Evolutionary conservation across 2,888 invertebrate genomes (phyloP), one percentile per base, ranked within the genome.

Genomic region (Phortica magna): DNA sequence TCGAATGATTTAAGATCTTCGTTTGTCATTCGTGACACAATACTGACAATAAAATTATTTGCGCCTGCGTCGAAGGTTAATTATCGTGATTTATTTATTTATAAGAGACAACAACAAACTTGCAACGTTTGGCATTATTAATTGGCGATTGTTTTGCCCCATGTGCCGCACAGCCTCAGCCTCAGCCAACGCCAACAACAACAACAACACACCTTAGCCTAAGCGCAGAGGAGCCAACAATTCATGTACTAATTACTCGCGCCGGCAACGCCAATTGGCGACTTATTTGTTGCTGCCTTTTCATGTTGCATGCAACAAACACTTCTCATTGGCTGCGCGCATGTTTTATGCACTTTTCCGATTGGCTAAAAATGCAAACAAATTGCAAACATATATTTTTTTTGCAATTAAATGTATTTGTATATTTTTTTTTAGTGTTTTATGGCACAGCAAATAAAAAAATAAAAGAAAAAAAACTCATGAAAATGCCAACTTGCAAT

Each of bases 1-100:
- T 81, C 77, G 83, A 88, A 87, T 88, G 86, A 87, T 88, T 88
- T 88, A 87, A 88, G 86, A 87, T 88, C 85, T 87, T 85, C 87
- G 83, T 80, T 83, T 87, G 86, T 88, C 88, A 85, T 70, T 78
- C 81, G 78, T 87, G 86, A 88, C 86, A 87, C 82, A 71, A 55
- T 67, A 82, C 82, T 86, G 88, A 86, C 86, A 87, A 85, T 87
- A 84, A 88, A 87, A 87, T 87, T 87, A 88, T 87, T 88, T 83
- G 82, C 83, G 83, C 88, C 85, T 80, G 80, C 81, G 75, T 12
- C 53, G 82, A 80, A 85, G 87, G 86, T 87, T 87, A 87, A 87
- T 87, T 87, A 87, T 87, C 81, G 78, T 87, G 86, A 87, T 87
- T 87, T 87, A 87, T 87, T 87, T 87, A 31, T 31, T 31, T 31